A percentile compares a stretch with the other conserved stretches of the same genome.
Conservation (phyloP, 2,797 vertebrate species). For the Chiloscyllium punctatum region DNA sequence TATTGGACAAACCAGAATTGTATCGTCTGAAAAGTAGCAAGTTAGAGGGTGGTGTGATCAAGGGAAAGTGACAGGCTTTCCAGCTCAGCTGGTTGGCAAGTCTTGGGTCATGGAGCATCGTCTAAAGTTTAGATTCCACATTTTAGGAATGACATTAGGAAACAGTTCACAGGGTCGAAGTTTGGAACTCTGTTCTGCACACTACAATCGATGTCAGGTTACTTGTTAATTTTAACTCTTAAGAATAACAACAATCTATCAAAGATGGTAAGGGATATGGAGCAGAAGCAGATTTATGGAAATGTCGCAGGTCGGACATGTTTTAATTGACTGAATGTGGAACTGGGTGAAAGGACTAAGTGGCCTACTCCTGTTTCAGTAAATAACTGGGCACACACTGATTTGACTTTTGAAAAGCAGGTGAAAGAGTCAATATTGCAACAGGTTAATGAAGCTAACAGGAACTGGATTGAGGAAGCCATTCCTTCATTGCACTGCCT, state of each 20-base stretch:
- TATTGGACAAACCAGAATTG: neutral
- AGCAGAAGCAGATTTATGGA: neutral
- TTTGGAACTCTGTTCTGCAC: neutral
- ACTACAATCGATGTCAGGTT: neutral
- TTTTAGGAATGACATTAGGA: neutral
- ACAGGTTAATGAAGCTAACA: neutral
- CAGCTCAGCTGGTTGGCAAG: neutral
- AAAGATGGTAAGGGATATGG: neutral
- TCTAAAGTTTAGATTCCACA: neutral
- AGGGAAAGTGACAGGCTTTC: neutral
- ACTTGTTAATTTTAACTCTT: too few species aligned
- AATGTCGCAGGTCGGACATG: neutral
- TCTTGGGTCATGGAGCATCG: neutral
- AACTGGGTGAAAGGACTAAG: neutral
- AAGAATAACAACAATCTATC: too few species aligned
- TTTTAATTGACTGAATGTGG: neutral
- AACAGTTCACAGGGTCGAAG: neutral
- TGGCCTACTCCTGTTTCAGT: neutral
- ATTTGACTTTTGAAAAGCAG: neutral
- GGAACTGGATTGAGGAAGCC: neutral
- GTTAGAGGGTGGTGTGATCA: neutral
- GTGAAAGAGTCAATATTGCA: neutral
- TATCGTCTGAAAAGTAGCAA: neutral
- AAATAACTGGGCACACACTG: neutral
- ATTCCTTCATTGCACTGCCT: neutral